Base-by-base conservation (phyloP, 92 coral and sea anemone species). In the Zoanthus sociatus region DNA sequence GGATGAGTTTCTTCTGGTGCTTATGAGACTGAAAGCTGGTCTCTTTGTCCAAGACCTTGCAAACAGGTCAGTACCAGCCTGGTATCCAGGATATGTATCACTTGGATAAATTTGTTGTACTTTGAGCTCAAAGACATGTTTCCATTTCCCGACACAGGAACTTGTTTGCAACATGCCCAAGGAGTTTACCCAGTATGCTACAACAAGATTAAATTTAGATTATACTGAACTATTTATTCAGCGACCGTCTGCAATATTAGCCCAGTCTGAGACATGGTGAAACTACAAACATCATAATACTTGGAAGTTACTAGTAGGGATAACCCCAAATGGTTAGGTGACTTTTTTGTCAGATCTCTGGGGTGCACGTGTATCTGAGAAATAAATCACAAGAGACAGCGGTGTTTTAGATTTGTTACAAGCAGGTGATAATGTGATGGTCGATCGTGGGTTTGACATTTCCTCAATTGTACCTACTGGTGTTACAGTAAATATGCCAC, bases 381-480 rank as follows among this genome's bases (percentile, higher is more conserved):
- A 90, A 20, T 78, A 56, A 66, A 87, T 90, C 1, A 91, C 91
- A 37, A 78, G 72, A 46, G 88, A 91, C 47, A 83, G 87, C 61
- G 92, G 90, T 4, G 85, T 88, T 11, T 7, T 92, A 0, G 76
- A 88, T 15, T 79, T 69, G 79, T 61, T 92, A 14, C 44, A 92
- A 42, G 73, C 63, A 17, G 94, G 92, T 63, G 94, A 92, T 51
- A 91, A 88, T 88, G 88, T 88, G 17, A 88, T 92, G 94, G 94
- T 89, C 20, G 92, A 91, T 21, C 85, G 94, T 8, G 93, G 96
- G 7, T 94, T 91, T 91, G 94, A 93, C 70, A 90, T 93, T 71
- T 56, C 83, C 10, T 83, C 26, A 13, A 82, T 90, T 54, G 79
- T 90, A 21, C 93, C 93, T 14, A 50, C 58, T 55, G 88, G 90